Conservation (phyloP, 2,797 vertebrate species). For the Loris lydekkerianus region DNA sequence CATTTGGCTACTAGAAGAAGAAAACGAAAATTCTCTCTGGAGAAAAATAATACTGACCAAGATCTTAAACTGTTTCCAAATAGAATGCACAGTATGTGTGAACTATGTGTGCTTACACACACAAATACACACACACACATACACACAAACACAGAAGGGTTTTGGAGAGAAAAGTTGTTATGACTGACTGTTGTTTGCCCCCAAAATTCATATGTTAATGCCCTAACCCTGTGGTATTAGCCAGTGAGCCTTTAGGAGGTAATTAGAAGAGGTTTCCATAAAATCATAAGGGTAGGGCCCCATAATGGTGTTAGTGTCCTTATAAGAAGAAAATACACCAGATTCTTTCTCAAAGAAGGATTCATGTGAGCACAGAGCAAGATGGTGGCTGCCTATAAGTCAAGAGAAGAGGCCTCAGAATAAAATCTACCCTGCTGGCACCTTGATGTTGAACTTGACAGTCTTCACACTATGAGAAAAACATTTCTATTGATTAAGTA, state of each 20-base stretch:
- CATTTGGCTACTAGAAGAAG: not conserved
- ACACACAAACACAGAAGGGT: not conserved
- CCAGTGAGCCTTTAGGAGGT: not conserved
- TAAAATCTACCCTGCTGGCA: not conserved
- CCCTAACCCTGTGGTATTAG: not conserved
- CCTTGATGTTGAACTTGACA: not conserved
- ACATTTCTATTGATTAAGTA: not conserved
- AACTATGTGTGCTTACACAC: not conserved
- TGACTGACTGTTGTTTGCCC: not conserved
- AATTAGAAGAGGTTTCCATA: not conserved
- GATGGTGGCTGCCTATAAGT: not conserved
- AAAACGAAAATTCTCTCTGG: not conserved
- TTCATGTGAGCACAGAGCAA: not conserved
- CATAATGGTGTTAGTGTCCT: not conserved
- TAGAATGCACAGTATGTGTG: not conserved
- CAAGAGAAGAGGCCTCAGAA: not conserved
- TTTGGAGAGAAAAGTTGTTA: not conserved
- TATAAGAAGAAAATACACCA: not conserved
- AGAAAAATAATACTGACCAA: not conserved
- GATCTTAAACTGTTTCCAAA: conserved; percentile 2
- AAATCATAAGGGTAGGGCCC: not conserved
- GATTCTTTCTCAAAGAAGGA: not conserved
- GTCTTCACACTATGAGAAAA: not conserved
- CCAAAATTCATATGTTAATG: not conserved
- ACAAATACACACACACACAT: not conserved